Base-by-base conservation (phyloP, 92 coral and sea anemone species). In the Galaxea fascicularis region DNA sequence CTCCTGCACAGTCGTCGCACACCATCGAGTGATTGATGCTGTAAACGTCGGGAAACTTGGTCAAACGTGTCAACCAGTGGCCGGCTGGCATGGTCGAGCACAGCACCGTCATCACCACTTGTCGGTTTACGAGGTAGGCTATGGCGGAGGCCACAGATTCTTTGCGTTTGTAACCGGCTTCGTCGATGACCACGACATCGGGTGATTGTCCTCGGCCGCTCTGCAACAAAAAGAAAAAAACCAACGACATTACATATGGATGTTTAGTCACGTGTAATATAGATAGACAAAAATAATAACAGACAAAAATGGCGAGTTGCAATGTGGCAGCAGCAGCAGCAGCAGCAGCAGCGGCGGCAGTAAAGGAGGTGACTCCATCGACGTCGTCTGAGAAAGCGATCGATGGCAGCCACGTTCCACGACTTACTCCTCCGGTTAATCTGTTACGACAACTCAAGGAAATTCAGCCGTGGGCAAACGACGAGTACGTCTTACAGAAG, bases 131-230 rank as follows among this genome's bases (percentile, higher is more conserved):
- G 31, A 41, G 22, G 49, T 76, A 76, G 28, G 81, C 69, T 30
- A 76, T 57, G 53, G 81, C 11, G 30, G 81, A 76, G 4, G 81
- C 81, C 47, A 76, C 81, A 4, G 81, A 45, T 25, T n/a, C 31
- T 10, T 58, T 31, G 10, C 69, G 68, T 11, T 17, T 76, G 49
- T 10, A 76, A 1, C 69, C 81, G 10, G 69, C 81, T 16, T 76
- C 81, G 21, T 76, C 81, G 4, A 76, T 18, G 29, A 57, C 28
- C 7, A n/a, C 68, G 16, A 57, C 20, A 28, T 76, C 68, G 2
- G 69, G 68, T 10, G 81, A 57, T 20, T 57, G 81, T 8, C 81
- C 81, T 29, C 81, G 66, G 10, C 81, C 81, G 49, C 81, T 76
- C 81, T 76, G 29, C 10, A 4, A 18, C 2, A 76, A 57, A 76